These are phyloP conservation scores for Drosophila pseudotakahashii DNA, from an alignment of 2,888 invertebrate species.

Conservation along the genomic window DNA sequence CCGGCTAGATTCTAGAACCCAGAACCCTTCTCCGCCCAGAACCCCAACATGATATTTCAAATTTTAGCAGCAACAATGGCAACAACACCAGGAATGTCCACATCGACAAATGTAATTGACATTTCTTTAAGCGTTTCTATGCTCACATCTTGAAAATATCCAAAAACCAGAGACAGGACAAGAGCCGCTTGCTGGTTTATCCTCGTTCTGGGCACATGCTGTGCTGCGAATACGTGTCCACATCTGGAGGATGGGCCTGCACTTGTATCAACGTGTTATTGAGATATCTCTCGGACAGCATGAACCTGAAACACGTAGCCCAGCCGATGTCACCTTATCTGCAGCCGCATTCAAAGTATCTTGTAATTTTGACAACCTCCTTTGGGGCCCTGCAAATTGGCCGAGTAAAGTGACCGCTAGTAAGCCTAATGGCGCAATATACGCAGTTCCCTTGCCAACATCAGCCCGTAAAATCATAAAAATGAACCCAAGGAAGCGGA, in stretches of 20 bases:
- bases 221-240: slow-evolving; percentile 47
- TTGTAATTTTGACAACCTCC: neutral
- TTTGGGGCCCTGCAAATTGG: neutral
- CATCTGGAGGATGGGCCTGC: slow-evolving; percentile 2
- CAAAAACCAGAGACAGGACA: slow-evolving; percentile 49
- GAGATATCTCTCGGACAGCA: slow-evolving; percentile 3
- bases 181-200: slow-evolving; percentile 43
- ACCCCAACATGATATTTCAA: slow-evolving; percentile 61
- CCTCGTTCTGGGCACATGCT: slow-evolving; percentile 40
- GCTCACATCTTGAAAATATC: slow-evolving; percentile 35
- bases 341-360: slow-evolving; percentile 1
- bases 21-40: neutral
- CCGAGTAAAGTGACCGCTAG: slow-evolving; percentile 25
- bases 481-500: slow-evolving; percentile 8
- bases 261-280: slow-evolving; percentile 12
- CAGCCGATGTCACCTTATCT: slow-evolving; percentile 14
- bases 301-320: slow-evolving; percentile 12
- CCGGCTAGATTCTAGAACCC: neutral
- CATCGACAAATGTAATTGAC: slow-evolving; percentile 79
- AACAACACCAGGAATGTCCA: slow-evolving; percentile 44
- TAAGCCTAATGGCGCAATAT: slow-evolving; percentile 13
- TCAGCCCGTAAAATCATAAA: slow-evolving; percentile 39
- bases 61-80: slow-evolving; percentile 46
- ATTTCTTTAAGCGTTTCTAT: slow-evolving; percentile 62
- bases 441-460: slow-evolving; percentile 11